These are phyloP conservation scores for Platorchestia sp. DNA, from an alignment of 1,140 invertebrate genomes.

Conservation along the genomic window DNA sequence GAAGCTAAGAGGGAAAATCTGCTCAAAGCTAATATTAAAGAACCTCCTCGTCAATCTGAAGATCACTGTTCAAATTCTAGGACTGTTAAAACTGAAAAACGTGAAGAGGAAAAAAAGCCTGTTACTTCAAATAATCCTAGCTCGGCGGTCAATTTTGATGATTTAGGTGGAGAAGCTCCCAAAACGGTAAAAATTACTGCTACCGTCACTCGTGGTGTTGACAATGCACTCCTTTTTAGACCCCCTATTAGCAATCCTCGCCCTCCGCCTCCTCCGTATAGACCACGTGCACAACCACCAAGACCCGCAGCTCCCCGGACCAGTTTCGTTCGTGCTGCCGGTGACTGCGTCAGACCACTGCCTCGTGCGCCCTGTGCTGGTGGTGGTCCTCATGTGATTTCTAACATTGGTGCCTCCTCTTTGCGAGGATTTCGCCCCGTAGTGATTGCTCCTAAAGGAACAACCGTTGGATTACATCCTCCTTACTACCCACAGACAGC, in stretches of 20 bases:
- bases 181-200: not conserved
- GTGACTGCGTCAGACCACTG: not conserved
- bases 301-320: not conserved
- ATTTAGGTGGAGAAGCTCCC: slow-evolving; percentile 29
- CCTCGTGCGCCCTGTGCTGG: not conserved
- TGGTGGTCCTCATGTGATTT: too few species aligned
- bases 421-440: slow-evolving; percentile 21
- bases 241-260: not conserved
- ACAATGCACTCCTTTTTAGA: not conserved
- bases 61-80: not conserved
- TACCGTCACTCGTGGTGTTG: not conserved
- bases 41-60: not conserved
- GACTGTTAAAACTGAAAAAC: not conserved
- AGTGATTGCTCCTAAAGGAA: not conserved
- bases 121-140: not conserved
- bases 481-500: not conserved
- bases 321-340: not conserved
- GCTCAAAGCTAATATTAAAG: not conserved
- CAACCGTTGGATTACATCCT: not conserved
- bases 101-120: not conserved
- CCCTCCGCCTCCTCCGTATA: not conserved
- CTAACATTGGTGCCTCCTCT: slow-evolving; percentile 33
- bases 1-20: not conserved
- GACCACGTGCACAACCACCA: not conserved
- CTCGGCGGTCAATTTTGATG: not conserved